Evolutionary conservation across 2,797 vertebrate genomes (phyloP).

Genomic region (Melanotaenia pygmaea): DNA sequence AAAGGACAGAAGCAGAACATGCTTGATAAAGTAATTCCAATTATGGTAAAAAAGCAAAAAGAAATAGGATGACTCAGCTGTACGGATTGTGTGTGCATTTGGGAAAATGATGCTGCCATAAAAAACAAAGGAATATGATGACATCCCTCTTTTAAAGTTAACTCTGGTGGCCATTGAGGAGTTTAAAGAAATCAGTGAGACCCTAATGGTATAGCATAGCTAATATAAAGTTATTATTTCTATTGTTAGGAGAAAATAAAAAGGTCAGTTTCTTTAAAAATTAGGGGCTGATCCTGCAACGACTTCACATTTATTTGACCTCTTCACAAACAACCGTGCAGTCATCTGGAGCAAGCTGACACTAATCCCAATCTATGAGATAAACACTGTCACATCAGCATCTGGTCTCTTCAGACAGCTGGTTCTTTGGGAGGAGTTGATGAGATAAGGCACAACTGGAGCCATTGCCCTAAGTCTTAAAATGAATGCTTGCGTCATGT

Average conservation of each 20-base stretch:
- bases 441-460: constrained; percentile 35
- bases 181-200: background rate
- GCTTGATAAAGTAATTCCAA: background rate
- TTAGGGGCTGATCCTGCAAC: background rate
- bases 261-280: background rate
- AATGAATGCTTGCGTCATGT: background rate
- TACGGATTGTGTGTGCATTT: background rate
- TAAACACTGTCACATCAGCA: constrained; percentile 18
- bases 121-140: background rate
- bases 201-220: background rate
- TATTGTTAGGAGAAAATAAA: background rate
- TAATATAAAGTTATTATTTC: background rate
- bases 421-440: constrained; percentile 45
- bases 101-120: background rate
- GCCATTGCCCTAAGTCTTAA: background rate
- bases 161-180: background rate
- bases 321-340: constrained; percentile 6
- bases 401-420: constrained; percentile 52
- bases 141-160: background rate
- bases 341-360: background rate
- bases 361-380: constrained; percentile 9
- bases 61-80: background rate
- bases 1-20: background rate
- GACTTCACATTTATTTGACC: background rate
- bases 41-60: background rate